Percentiles rank a stretch among this genome's conserved stretches.
Conservation (phyloP, 2,797 vertebrate species). For the Apogon hyalosoma region DNA sequence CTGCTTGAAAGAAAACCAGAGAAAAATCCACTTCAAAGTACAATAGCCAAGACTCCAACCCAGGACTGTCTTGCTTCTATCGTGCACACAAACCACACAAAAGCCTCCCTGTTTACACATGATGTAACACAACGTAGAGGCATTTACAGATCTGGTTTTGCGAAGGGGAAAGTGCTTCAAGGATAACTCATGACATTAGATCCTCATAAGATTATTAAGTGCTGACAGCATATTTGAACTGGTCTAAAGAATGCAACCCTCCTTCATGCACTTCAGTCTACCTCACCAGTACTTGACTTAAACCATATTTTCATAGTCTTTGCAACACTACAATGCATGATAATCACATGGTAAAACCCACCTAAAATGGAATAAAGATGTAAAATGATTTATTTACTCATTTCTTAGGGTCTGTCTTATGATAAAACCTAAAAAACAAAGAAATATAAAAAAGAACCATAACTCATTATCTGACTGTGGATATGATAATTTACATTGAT, state of each 20-base stretch:
- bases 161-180: slow-evolving; percentile 26
- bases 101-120: slow-evolving; percentile 8
- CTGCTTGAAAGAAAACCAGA: background rate
- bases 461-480: too few relatives aligned
- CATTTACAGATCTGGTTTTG: slow-evolving; percentile 24
- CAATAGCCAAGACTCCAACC: background rate
- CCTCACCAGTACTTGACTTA: slow-evolving; percentile 2
- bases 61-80: background rate
- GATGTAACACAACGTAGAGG: slow-evolving; percentile 10
- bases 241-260: slow-evolving; percentile 21
- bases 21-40: slow-evolving; percentile 8
- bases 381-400: too few relatives aligned
- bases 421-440: too few relatives aligned
- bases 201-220: slow-evolving; percentile 24
- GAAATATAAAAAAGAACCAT: too few relatives aligned
- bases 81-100: background rate
- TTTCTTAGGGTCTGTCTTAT: too few relatives aligned
- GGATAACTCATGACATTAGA: slow-evolving; percentile 17
- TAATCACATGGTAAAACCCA: too few relatives aligned
- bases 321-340: too few relatives aligned
- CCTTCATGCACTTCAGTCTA: slow-evolving; percentile 18
- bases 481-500: too few relatives aligned
- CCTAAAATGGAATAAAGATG: too few relatives aligned
- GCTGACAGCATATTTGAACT: slow-evolving; percentile 22
- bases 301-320: too few relatives aligned